These are phyloP conservation scores for Kryptopterus vitreolus DNA, from an alignment of 2,797 vertebrate species.

Conservation along the genomic window DNA sequence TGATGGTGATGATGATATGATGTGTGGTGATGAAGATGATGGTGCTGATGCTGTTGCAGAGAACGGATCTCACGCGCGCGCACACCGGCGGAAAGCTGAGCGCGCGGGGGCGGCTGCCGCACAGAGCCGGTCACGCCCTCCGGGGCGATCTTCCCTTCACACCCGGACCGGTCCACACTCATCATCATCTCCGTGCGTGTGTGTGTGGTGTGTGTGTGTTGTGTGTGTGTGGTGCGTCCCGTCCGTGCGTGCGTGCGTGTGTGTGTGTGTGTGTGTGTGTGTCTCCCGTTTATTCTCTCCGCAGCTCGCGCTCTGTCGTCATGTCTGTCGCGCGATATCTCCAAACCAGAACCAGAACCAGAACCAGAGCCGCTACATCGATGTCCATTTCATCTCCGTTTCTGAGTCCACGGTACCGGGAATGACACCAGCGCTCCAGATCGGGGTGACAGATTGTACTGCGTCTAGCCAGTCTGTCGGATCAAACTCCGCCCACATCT, in stretches of 20 bases:
- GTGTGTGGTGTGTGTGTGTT: background rate
- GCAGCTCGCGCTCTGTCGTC: background rate
- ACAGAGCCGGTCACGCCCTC: slow-evolving; percentile 52
- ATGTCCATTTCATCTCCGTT: background rate
- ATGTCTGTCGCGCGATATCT: background rate
- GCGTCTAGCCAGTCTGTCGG: background rate
- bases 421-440: background rate
- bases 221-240: background rate
- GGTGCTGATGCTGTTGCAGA: slow-evolving; percentile 59
- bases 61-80: slow-evolving; percentile 67
- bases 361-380: background rate
- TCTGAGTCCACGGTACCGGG: background rate
- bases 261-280: background rate
- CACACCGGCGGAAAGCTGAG: slow-evolving; percentile 66
- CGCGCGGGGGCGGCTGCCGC: slow-evolving; percentile 66
- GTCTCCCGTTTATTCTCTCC: background rate
- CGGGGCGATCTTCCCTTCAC: slow-evolving; percentile 63
- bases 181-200: background rate
- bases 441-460: background rate
- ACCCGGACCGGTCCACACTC: slow-evolving; percentile 43
- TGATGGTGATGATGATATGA: slow-evolving; percentile 57
- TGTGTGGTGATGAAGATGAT: slow-evolving; percentile 60
- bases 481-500: background rate
- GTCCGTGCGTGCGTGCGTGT: background rate
- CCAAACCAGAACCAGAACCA: background rate